Evolutionary conservation across 1,140 invertebrate genomes (phyloP), one percentile per base, ranked within the genome.

Genomic region (Matsumurasca onukii): DNA sequence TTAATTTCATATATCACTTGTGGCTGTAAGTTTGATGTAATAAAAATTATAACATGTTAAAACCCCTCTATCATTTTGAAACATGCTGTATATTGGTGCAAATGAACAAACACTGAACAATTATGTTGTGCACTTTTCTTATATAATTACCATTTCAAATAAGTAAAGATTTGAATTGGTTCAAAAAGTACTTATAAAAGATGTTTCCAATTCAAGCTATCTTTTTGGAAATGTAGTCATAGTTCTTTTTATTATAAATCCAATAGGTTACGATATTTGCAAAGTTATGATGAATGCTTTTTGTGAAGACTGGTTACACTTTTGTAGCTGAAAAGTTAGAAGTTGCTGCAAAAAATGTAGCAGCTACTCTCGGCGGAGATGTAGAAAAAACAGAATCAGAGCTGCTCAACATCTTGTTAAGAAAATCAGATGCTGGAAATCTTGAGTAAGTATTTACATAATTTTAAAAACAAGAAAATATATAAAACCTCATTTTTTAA

Each of bases 371-470:
- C 20, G 85, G 86, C 66, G 86, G 87, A 13, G 84, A 92, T 79
- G 79, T 81, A 13, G 82, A 86, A 74, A 82, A 89, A 80, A 90
- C 86, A 2, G 86, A 93, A 79, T 85, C 86, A 5, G 90, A 93
- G 75, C 78, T 94, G n/a, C 77, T 94, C 39, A 82, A 86, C 29
- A 69, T 71, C 17, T 66, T 69, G 31, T 51, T 73, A 5, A 22
- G 61, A 69, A 66, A 52, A 34, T 34, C 15, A n/a, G n/a, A 69
- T 63, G 68, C 39, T 49, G 55, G n/a, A n/a, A n/a, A n/a, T 27
- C 59, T 31, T 29, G 31, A 22, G 22, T 69, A 17, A 22, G 62
- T 29, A 64, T 51, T 22, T 45, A 45, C 48, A 69, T 69, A 59
- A 69, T n/a, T n/a, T n/a, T n/a, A n/a, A n/a, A n/a, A n/a, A n/a